Percentiles rank a stretch among this genome's conserved stretches.
These are phyloP conservation scores for Aphelinus atriplicis DNA, from an alignment of 1,140 invertebrate species.

Conservation along the genomic window DNA sequence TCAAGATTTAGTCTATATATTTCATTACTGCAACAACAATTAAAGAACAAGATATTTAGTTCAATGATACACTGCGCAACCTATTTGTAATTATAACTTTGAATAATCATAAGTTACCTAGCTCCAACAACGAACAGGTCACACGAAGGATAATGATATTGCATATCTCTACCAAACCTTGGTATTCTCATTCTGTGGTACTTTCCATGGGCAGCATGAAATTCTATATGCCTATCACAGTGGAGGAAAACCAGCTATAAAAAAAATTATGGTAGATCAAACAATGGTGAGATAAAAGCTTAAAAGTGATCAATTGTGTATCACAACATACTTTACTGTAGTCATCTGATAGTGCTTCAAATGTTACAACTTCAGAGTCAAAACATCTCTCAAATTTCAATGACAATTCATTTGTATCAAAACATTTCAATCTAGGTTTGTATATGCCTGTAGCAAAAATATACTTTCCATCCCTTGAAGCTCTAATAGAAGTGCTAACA, in stretches of 20 bases:
- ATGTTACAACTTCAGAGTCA: conserved; percentile 92
- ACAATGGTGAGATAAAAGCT: neutral
- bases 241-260: conserved; percentile 81
- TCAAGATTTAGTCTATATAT: conserved; percentile 96
- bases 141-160: conserved; percentile 89
- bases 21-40: conserved; percentile 68
- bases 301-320: too few relatives aligned
- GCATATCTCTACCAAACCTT: conserved; percentile 93
- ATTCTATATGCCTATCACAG: conserved; percentile 91
- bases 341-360: conserved; percentile 89
- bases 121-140: conserved; percentile 93
- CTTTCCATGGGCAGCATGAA: conserved; percentile 91
- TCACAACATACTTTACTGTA: conserved; percentile 79
- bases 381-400: conserved; percentile 99
- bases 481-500: conserved; percentile 84
- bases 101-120: conserved; percentile 61
- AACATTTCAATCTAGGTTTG: conserved; percentile 96
- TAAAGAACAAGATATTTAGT: conserved; percentile 12
- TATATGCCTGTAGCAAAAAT: conserved; percentile 95
- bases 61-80: neutral
- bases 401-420: conserved; percentile 94
- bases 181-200: conserved; percentile 94
- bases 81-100: neutral
- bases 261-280: conserved; percentile 17
- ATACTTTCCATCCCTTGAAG: conserved; percentile 93